These are phyloP conservation scores for Xanthia togata DNA, from an alignment of 2,888 invertebrate species.

Conservation along the genomic window DNA sequence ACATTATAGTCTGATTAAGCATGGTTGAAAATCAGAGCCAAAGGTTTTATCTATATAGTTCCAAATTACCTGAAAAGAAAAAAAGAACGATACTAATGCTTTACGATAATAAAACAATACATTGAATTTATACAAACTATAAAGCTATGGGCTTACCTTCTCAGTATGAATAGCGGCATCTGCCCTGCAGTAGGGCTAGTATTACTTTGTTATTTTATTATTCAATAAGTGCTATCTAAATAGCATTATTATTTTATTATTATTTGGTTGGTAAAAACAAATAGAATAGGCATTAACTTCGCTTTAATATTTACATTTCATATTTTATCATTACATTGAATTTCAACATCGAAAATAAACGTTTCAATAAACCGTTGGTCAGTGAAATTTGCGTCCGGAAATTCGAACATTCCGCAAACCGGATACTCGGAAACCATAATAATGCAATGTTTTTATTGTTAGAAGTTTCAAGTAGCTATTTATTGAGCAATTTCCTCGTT, in stretches of 20 bases:
- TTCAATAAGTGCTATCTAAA: too few relatives aligned
- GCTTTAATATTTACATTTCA: neutral
- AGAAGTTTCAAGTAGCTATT: constrained; percentile 4
- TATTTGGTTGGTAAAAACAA: too few relatives aligned
- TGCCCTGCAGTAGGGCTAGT: neutral
- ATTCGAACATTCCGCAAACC: constrained; percentile 29
- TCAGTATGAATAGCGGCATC: neutral
- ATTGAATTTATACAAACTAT: neutral
- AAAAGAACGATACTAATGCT: neutral
- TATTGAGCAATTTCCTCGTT: constrained; percentile 3
- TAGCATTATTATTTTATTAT: neutral
- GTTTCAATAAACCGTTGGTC: constrained; percentile 21
- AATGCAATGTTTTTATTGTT: constrained; percentile 21
- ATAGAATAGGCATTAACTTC: too few relatives aligned
- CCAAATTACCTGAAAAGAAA: neutral
- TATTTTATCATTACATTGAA: constrained; percentile 12
- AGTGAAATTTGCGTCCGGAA: constrained; percentile 30
- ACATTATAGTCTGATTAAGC: too few relatives aligned
- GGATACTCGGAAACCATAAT: constrained; percentile 29
- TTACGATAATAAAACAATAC: neutral
- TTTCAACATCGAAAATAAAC: constrained; percentile 1
- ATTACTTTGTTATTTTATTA: neutral
- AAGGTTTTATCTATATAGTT: too few relatives aligned
- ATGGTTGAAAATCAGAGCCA: neutral
- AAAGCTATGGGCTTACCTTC: neutral